These are phyloP conservation scores for Urophycis tenuis DNA, from an alignment of 2,797 vertebrate species.

Conservation along the genomic window DNA sequence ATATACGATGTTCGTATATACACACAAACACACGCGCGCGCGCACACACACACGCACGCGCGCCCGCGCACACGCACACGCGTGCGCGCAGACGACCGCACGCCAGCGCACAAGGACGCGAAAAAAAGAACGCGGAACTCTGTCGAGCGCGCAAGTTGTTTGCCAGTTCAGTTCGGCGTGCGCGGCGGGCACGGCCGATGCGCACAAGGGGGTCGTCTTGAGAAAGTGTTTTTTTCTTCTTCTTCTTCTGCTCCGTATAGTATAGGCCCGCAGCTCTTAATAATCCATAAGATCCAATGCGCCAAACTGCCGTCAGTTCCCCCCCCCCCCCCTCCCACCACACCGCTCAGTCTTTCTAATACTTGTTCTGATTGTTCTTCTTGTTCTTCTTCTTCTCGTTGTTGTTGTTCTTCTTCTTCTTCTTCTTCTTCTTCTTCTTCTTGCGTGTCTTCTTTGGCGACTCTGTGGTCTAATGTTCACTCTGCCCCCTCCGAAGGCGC, in stretches of 20 bases:
- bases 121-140: slow-evolving; percentile 33
- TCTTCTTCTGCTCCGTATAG: no score
- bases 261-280: slow-evolving; percentile 57
- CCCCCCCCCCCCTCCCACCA: slow-evolving; percentile 39
- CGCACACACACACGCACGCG: no score
- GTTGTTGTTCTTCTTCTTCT: background rate
- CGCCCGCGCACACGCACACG: background rate
- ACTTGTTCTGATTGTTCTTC: slow-evolving; percentile 11
- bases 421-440: no score
- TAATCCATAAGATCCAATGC: slow-evolving; percentile 64
- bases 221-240: slow-evolving; percentile 57
- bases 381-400: slow-evolving; percentile 5
- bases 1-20: slow-evolving; percentile 47
- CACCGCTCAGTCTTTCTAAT: background rate
- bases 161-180: slow-evolving; percentile 1
- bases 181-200: no score
- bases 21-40: slow-evolving; percentile 41
- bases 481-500: no score
- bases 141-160: slow-evolving; percentile 19
- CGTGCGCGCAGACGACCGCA: background rate
- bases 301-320: slow-evolving; percentile 36
- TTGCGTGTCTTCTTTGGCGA: no score
- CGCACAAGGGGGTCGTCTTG: no score
- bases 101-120: background rate
- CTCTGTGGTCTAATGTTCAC: no score